Evolutionary conservation across 2,888 invertebrate species (phyloP).

Genomic region (Zhuqinia jingwanae): DNA sequence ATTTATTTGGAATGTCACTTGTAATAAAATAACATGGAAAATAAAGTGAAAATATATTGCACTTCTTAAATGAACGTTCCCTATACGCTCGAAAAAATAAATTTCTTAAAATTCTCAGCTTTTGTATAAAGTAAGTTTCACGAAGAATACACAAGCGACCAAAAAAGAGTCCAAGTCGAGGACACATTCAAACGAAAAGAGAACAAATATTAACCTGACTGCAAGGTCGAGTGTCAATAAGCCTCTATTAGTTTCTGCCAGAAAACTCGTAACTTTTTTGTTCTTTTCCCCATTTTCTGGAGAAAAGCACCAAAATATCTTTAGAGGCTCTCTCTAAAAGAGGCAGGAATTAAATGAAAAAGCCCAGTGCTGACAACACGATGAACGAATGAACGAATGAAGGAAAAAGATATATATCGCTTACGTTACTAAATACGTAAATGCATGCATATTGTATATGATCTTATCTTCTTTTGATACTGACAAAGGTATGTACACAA

Average conservation of each 20-base stretch:
- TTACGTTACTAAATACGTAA: not conserved
- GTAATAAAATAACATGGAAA: not conserved
- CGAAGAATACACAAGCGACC: no score
- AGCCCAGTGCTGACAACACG: constrained; percentile 41
- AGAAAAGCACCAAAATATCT: not conserved
- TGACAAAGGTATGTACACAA: not conserved
- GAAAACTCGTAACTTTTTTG: constrained; percentile 6
- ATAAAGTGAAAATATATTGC: no score
- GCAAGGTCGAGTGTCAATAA: constrained; percentile 66
- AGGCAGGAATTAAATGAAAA: constrained; percentile 30
- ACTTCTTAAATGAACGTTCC: no score
- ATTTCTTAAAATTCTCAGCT: no score
- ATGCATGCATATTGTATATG: not conserved
- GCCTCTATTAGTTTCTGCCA: constrained; percentile 64
- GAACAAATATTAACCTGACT: constrained; percentile 65
- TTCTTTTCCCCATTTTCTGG: not conserved
- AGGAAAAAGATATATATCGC: constrained; percentile 44
- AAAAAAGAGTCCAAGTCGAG: not conserved
- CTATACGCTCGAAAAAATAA: no score
- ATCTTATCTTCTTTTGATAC: not conserved
- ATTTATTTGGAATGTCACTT: not conserved
- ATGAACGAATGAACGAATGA: no score
- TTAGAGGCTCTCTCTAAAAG: not conserved
- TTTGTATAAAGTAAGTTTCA: no score
- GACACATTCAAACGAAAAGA: no score